These are phyloP conservation scores for Pontoporia blainvillei DNA, from an alignment of 2,113 vertebrate genomes.

Conservation along the genomic window DNA sequence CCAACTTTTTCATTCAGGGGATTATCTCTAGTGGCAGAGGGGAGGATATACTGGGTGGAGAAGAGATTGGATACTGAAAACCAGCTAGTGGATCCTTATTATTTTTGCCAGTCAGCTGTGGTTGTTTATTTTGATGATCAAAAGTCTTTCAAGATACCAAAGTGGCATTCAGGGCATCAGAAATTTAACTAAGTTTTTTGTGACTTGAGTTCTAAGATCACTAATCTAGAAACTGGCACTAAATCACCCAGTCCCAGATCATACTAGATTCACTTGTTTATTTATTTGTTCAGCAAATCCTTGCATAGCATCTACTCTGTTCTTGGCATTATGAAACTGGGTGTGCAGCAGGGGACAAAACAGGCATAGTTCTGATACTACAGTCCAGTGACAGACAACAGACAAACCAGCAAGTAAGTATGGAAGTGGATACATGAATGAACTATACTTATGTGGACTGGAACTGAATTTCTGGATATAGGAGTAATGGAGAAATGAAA, in stretches of 20 bases:
- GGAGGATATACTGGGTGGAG: neutral
- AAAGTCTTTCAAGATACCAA: neutral
- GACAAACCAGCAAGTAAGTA: neutral
- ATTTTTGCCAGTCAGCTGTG: neutral
- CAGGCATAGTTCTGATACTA: neutral
- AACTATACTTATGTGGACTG: neutral
- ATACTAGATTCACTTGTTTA: neutral
- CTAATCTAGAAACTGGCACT: neutral
- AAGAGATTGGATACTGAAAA: neutral
- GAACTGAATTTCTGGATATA: neutral
- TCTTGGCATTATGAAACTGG: neutral
- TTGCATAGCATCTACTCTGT: neutral
- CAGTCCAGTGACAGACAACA: neutral
- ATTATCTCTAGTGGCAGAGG: neutral
- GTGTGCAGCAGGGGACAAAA: neutral
- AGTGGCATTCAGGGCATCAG: neutral
- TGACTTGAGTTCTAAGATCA: neutral
- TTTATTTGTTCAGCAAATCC: neutral
- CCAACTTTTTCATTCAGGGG: neutral
- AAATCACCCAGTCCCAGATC: neutral
- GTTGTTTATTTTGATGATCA: neutral
- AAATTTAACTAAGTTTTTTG: neutral
- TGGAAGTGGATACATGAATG: neutral
- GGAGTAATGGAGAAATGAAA: neutral
- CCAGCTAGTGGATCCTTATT: neutral